A percentile compares a stretch with the other conserved stretches of the same genome.
Evolutionary conservation across 2,797 vertebrate species (phyloP).

Genomic region (Peromyscus aztecus): DNA sequence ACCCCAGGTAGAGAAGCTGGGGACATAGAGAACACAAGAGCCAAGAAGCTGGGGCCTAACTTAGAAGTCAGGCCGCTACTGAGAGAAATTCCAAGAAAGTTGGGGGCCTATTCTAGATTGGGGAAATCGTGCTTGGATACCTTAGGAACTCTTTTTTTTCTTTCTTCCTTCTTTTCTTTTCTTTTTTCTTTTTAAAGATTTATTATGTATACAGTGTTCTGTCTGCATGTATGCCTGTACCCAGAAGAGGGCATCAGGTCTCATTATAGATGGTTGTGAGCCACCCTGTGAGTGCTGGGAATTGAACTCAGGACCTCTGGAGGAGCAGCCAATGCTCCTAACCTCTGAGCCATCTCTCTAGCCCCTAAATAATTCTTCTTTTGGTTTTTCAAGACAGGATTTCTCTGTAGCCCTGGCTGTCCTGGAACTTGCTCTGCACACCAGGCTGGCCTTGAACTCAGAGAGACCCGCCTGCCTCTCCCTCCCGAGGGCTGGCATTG

Average conservation of each 20-base stretch:
- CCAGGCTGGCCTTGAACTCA: background rate
- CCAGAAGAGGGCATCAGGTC: background rate
- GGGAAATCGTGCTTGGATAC: background rate
- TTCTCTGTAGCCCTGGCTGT: background rate
- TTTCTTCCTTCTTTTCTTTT: background rate
- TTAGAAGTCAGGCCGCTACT: background rate
- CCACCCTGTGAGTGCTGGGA: background rate
- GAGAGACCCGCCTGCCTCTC: background rate
- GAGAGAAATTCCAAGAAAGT: background rate
- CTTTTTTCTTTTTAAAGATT: background rate
- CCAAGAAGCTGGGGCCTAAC: background rate
- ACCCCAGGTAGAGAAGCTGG: background rate
- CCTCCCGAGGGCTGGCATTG: background rate
- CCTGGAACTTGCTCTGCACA: background rate
- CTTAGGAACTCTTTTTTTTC: background rate
- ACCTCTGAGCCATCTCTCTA: background rate
- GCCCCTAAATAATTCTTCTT: background rate
- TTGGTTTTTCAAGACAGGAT: background rate
- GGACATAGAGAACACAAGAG: background rate
- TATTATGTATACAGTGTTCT: background rate
- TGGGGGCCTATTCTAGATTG: rapidly evolving
- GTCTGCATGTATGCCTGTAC: background rate
- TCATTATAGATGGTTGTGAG: background rate
- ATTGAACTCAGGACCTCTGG: background rate
- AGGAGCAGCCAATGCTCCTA: background rate